Conservation (phyloP, 2,797 vertebrate genomes). For the Harpagifer antarcticus region DNA sequence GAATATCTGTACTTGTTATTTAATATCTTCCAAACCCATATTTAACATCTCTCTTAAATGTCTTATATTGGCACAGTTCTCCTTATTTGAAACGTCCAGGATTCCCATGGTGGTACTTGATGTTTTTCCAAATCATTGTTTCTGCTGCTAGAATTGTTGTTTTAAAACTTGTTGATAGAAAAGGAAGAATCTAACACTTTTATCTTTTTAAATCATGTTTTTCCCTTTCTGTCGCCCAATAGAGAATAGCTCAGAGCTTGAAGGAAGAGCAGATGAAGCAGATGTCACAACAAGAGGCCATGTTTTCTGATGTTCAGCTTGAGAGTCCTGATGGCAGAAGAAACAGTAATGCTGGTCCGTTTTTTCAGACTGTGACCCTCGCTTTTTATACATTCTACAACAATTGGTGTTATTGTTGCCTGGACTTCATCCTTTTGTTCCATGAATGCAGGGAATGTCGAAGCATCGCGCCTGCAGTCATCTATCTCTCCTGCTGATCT, state of each 20-base stretch:
- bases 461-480: slow-evolving; percentile 86
- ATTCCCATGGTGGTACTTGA: slow-evolving; percentile 9
- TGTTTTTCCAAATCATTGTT: slow-evolving; percentile 6
- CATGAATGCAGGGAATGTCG: slow-evolving; percentile 78
- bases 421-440: slow-evolving; percentile 26
- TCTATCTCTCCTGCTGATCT: slow-evolving; percentile 96
- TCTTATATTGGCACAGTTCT: slow-evolving; percentile 1
- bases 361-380: slow-evolving; percentile 30
- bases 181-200: slow-evolving; percentile 3
- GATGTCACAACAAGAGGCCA: slow-evolving; percentile 83
- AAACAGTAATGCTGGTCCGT: slow-evolving; percentile 84
- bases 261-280: slow-evolving; percentile 94
- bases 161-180: not conserved
- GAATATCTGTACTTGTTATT: not conserved
- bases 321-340: slow-evolving; percentile 88
- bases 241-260: slow-evolving; percentile 98
- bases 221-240: slow-evolving; percentile 5
- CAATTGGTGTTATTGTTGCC: slow-evolving; percentile 25
- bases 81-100: not conserved
- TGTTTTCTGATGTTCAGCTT: slow-evolving; percentile 92
- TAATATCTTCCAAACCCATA: slow-evolving; percentile 1
- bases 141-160: slow-evolving; percentile 11
- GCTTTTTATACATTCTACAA: not conserved
- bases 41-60: slow-evolving; percentile 10
- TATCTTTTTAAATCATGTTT: not conserved